Evolutionary conservation across 2,113 vertebrate species (phyloP).

Genomic region (Tor tambroides): DNA sequence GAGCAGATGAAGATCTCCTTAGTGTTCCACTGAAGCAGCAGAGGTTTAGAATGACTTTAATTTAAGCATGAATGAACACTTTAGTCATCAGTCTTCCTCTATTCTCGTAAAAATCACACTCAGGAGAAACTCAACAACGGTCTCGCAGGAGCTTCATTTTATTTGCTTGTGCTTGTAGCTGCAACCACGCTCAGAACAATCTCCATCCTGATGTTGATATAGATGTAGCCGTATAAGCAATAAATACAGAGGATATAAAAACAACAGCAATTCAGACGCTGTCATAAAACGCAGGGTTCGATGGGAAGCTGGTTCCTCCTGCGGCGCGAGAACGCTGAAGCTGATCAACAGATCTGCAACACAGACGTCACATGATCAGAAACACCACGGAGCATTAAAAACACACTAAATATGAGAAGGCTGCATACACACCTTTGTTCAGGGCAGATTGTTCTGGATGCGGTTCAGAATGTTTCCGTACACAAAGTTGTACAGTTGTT

Average conservation of each 20-base stretch:
- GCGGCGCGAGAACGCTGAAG: not conserved
- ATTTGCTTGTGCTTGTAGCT: not conserved
- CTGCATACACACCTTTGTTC: constrained; percentile 59
- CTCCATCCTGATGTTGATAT: not conserved
- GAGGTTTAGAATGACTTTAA: not conserved
- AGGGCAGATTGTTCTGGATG: constrained; percentile 71
- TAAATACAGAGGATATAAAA: constrained; percentile 35
- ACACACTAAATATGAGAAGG: too few relatives aligned
- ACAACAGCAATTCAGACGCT: not conserved
- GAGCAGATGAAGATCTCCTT: not conserved
- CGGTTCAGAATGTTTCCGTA: constrained; percentile 85
- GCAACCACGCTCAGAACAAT: not conserved
- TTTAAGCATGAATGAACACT: not conserved
- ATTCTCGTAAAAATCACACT: too few relatives aligned
- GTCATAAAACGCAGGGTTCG: not conserved
- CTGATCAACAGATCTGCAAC: not conserved
- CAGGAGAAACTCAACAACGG: not conserved
- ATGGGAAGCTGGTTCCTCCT: not conserved
- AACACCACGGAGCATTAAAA: too few relatives aligned
- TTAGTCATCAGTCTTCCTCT: not conserved
- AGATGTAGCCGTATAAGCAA: not conserved
- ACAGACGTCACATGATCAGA: not conserved
- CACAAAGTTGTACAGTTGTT: constrained; percentile 84
- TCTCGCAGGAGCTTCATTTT: constrained; percentile 16
- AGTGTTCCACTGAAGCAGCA: not conserved